These are phyloP conservation scores for Gallinago stenura DNA, from an alignment of 2,797 vertebrate genomes.

Conservation along the genomic window DNA sequence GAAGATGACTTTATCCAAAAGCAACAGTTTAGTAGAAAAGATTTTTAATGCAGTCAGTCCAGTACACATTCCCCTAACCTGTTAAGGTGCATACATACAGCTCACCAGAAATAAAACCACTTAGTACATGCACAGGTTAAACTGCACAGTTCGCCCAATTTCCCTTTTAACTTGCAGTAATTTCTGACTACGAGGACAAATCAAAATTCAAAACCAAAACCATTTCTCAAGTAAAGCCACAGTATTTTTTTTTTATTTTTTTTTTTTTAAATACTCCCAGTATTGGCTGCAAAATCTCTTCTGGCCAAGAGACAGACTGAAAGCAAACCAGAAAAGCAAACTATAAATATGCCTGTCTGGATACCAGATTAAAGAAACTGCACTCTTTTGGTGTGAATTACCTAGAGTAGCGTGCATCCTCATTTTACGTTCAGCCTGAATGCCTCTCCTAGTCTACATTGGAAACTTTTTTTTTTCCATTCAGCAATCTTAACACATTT, in stretches of 20 bases:
- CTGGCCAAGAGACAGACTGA: slow-evolving; percentile 80
- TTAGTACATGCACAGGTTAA: background rate
- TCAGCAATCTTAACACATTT: slow-evolving; percentile 81
- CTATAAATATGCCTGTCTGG: slow-evolving; percentile 54
- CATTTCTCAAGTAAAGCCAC: slow-evolving; percentile 72
- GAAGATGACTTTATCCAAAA: background rate
- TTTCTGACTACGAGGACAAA: slow-evolving; percentile 28
- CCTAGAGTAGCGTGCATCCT: background rate
- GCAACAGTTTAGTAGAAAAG: background rate
- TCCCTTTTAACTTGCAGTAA: background rate
- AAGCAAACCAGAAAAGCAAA: slow-evolving; percentile 71
- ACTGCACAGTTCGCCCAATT: background rate
- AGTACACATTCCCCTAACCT: background rate
- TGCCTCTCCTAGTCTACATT: slow-evolving; percentile 62
- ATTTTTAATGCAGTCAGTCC: background rate
- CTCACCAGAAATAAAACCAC: slow-evolving; percentile 2
- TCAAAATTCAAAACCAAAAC: slow-evolving; percentile 60
- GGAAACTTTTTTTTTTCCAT: slow-evolving; percentile 64
- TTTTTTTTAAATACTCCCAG: slow-evolving; percentile 28
- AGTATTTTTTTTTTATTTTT: slow-evolving; percentile 52
- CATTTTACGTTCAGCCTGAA: slow-evolving; percentile 37
- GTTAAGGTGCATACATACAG: background rate
- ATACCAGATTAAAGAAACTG: slow-evolving; percentile 45
- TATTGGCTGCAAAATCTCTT: slow-evolving; percentile 79
- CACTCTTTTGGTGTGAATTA: background rate